Evolutionary conservation across 2,888 invertebrate genomes (phyloP).

Genomic region (Eustalomyia histrio): DNA sequence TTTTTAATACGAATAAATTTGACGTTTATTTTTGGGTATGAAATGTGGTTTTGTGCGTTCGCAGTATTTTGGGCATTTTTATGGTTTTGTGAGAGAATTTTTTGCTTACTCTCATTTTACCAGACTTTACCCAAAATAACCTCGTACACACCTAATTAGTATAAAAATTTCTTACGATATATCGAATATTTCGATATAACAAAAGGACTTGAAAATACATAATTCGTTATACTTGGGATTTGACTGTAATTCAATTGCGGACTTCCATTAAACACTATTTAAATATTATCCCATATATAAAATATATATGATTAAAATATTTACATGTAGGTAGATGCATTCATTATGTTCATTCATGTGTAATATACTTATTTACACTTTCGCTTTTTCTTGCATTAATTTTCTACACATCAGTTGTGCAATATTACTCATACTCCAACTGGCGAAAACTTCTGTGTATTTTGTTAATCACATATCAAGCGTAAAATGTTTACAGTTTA

Average conservation of each 20-base stretch:
- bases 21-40: too few species aligned
- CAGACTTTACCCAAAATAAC: too few species aligned
- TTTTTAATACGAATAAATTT: too few species aligned
- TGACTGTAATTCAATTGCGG: background rate
- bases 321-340: background rate
- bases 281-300: background rate
- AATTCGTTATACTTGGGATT: too few species aligned
- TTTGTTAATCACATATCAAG: background rate
- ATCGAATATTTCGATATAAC: too few species aligned
- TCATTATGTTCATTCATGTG: constrained; percentile 48
- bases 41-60: too few species aligned
- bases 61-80: too few species aligned
- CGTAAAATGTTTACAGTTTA: constrained; percentile 1
- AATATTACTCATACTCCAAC: background rate
- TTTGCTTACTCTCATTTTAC: too few species aligned
- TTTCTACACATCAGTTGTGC: constrained; percentile 5
- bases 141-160: too few species aligned
- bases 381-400: constrained; percentile 39
- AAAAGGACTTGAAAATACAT: too few species aligned
- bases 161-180: too few species aligned
- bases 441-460: background rate
- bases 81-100: too few species aligned
- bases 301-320: background rate
- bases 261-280: background rate
- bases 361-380: constrained; percentile 47